phyloP scores from a whole-genome alignment of 2,797 vertebrate genomes.

The Podarcis lilfordi region DNA sequence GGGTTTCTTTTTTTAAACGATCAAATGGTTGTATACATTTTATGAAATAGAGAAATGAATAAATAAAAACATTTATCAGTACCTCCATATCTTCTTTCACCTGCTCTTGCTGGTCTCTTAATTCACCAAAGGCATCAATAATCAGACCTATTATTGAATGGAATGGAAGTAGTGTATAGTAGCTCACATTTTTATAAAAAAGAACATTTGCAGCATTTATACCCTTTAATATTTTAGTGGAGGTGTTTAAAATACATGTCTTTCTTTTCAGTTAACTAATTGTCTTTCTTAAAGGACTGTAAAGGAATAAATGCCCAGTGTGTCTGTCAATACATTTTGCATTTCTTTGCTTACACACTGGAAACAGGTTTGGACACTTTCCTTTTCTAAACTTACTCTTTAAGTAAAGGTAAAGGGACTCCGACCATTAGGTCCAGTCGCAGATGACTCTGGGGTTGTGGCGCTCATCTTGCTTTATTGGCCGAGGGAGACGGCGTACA shows the following conservation, averaged over 20 bases:
- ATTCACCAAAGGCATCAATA: conserved; percentile 97
- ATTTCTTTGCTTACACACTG: background rate
- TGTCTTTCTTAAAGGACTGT: background rate
- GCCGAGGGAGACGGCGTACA: no score
- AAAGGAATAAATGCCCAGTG: background rate
- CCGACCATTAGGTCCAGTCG: no score
- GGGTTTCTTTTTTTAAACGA: no score
- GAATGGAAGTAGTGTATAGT: conserved; percentile 39
- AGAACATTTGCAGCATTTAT: background rate
- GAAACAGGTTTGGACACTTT: background rate
- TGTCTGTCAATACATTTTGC: background rate
- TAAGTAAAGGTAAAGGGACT: background rate
- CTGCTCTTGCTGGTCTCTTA: conserved; percentile 99
- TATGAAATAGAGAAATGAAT: no score
- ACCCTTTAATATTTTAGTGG: background rate
- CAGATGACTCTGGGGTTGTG: no score
- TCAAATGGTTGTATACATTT: no score
- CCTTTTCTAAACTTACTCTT: background rate
- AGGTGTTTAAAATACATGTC: background rate
- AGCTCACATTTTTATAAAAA: background rate
- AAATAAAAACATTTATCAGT: conserved; percentile 39
- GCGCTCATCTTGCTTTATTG: no score
- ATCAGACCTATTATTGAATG: conserved; percentile 87
- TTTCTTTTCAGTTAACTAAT: background rate
- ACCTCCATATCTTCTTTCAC: conserved; percentile 99